Evolutionary conservation across 1,140 invertebrate genomes (phyloP).

Genomic region (Meteorus sp.): DNA sequence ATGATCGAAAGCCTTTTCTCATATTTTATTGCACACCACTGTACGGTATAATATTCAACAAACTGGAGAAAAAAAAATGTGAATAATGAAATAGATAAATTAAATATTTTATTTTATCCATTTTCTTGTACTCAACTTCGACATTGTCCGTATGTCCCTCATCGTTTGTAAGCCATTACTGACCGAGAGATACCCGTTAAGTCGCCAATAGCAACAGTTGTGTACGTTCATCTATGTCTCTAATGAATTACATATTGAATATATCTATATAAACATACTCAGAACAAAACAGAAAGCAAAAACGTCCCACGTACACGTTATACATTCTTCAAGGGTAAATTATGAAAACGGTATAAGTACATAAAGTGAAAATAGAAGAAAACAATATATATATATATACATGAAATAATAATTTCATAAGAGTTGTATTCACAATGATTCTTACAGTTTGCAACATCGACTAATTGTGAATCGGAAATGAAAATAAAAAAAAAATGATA

Average conservation of each 20-base stretch:
- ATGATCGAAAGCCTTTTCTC: slow-evolving; percentile 13
- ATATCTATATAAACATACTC: too few species aligned
- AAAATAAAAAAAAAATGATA: too few species aligned
- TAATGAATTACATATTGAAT: slow-evolving; percentile 2
- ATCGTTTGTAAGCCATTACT: not conserved
- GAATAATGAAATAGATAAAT: slow-evolving; percentile 5
- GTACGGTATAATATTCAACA: slow-evolving; percentile 9
- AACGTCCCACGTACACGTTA: too few species aligned
- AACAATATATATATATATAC: too few species aligned
- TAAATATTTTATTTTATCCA: not conserved
- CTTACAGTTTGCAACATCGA: too few species aligned
- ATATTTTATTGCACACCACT: not conserved
- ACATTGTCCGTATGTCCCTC: slow-evolving; percentile 5
- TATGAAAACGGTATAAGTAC: too few species aligned
- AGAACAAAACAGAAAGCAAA: too few species aligned
- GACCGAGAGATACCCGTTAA: not conserved
- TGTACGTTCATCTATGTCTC: not conserved
- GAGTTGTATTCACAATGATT: too few species aligned
- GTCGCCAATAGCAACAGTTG: not conserved
- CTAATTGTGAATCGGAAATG: too few species aligned
- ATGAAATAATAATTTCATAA: too few species aligned
- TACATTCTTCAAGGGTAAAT: too few species aligned
- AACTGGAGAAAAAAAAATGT: not conserved
- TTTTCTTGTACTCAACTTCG: not conserved
- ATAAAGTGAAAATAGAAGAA: too few species aligned